Base-by-base conservation (phyloP, 2,888 invertebrate species). In the Nowickia ferox region DNA sequence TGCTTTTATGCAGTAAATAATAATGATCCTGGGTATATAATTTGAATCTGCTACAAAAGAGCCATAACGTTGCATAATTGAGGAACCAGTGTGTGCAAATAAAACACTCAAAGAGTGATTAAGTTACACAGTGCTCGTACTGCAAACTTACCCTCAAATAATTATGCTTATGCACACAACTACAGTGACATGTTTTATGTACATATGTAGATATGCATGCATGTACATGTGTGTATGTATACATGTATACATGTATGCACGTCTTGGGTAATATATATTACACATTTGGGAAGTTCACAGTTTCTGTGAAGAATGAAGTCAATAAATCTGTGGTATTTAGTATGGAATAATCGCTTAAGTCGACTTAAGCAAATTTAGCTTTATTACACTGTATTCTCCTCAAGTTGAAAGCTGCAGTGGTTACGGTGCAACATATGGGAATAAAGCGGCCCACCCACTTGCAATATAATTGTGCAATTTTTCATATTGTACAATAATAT, bases 31-130 rank as follows among this genome's bases (percentile, higher is more conserved):
- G 51, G 22, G 19, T 57, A 55, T 75, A 66, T 57, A 76, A 68
- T 57, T 68, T 61, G 78, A 66, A 46, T 40, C 22, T 38, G 80
- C 68, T 78, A 87, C 80, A 83, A 87, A 87, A 88, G 80, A 90
- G 90, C 89, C 91, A 91, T 91, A 90, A 87, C 88, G 89, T 80
- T 91, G 91, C 91, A 91, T 91, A 91, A 91, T 91, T 91, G 90
- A 91, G 86, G 88, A 89, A 89, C 89, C 88, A 88, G 88, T 89
- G 87, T 89, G 87, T 66, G 88, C 80, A 85, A 88, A 88, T 88
- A 88, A 88, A 88, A 87, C 88, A 88, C 87, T 88, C 87, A 84
- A 87, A 83, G 83, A 61, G 79, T 88, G 87, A 88, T 88, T 87
- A 87, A 77, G 84, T 84, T 83, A 79, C 85, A 83, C 76, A 77